Evolutionary conservation across 2,888 invertebrate species (phyloP).

Genomic region (Spilarctia lutea): DNA sequence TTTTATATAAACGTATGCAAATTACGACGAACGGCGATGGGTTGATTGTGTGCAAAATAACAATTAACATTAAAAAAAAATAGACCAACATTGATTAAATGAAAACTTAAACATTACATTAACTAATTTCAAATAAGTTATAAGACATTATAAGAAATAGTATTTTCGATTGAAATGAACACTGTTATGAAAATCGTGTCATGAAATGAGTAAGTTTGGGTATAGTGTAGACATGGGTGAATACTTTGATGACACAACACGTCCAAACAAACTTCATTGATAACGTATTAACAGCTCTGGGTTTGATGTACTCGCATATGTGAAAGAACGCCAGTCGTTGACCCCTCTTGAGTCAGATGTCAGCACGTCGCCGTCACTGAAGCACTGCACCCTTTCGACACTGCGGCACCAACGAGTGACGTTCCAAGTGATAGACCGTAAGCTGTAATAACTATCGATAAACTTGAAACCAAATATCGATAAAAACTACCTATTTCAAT

Average conservation of each 20-base stretch:
- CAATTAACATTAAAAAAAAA: neutral
- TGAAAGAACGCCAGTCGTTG: constrained; percentile 69
- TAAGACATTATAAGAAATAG: neutral
- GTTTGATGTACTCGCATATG: constrained; percentile 40
- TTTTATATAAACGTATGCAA: too few relatives aligned
- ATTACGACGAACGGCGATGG: too few relatives aligned
- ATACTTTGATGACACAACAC: constrained; percentile 37
- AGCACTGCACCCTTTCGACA: constrained; percentile 84
- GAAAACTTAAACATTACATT: neutral
- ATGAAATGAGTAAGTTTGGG: neutral
- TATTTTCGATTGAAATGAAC: neutral
- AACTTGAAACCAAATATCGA: neutral
- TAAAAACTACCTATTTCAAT: neutral
- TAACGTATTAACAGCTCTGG: constrained; percentile 51
- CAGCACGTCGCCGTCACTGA: constrained; percentile 72
- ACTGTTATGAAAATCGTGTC: neutral
- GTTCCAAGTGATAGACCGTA: constrained; percentile 35
- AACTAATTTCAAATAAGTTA: neutral
- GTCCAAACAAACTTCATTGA: constrained; percentile 47
- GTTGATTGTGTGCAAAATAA: too few relatives aligned
- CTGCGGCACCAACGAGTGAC: constrained; percentile 75
- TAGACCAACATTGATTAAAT: neutral
- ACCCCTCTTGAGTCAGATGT: constrained; percentile 79
- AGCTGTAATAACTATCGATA: neutral
- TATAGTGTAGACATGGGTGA: neutral